Base-by-base conservation (phyloP, 1,140 invertebrate genomes). In the Cyclina sinensis region DNA sequence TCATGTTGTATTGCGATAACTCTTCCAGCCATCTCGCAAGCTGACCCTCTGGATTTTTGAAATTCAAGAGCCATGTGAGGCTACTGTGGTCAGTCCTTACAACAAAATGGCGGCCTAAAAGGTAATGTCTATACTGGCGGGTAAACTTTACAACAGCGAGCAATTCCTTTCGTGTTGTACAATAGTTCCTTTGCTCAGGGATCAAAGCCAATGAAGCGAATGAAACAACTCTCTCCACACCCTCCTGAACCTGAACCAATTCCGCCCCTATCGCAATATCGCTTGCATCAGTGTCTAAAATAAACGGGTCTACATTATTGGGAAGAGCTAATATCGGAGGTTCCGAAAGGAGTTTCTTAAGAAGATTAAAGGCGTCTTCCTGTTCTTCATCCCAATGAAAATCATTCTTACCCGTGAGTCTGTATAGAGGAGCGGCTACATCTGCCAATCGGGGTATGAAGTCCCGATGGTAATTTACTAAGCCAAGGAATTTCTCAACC, bases 131-230 rank as follows among this genome's bases (percentile, higher is more conserved):
- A 39, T 57, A 89, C 32, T 84, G 80, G 21, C 80, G 27, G 27
- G 70, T 84, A 32, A 84, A 86, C 9, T 35, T 59, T 14, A 86
- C 57, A 12, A 89, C 43, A 27, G 51, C 73, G 1, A 89, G 30
- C 21, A 86, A 43, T 37, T 89, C 73, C 30, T 80, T 85, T 43
- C 59, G 62, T 14, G 74, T 86, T 3, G 85, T 84, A 68, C 92
- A 92, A 91, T 97, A 97, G 16, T 95, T 95, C 88, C 92, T 89
- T 92, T 97, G 95, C 21, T 95, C 89, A 21, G 12, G 54, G 16
- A 37, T 86, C 5, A 94, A 70, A 5, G 83, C 27, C n/a, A 59
- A 79, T 68, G 83, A 89, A 5, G 37, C 70, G 79, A 91, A 94
- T 0, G 91, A 90, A 16, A 94, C 87, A 0, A 91, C 86, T 24